Evolutionary conservation across 1,140 invertebrate genomes (phyloP).

Genomic region (Campoletis sonorensis): DNA sequence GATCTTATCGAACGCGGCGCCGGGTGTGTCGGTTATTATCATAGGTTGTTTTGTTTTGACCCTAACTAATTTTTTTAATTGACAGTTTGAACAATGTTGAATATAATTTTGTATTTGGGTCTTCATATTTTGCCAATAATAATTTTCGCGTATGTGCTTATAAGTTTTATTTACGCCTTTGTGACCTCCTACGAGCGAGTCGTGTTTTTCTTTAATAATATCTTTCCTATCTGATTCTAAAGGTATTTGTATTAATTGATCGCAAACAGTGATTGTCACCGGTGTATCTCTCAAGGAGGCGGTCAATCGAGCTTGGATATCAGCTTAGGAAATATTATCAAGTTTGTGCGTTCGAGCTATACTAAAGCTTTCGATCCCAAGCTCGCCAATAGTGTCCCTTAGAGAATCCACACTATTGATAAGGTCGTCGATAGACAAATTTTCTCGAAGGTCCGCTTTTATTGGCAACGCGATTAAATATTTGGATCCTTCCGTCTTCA

Average conservation of each 20-base stretch:
- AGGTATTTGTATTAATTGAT: constrained; percentile 13
- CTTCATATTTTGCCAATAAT: constrained; percentile 50
- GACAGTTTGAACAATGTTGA: too few relatives aligned
- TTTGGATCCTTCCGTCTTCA: neutral
- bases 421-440: constrained; percentile 8
- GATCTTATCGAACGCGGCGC: too few relatives aligned
- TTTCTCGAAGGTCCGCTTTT: neutral
- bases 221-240: too few relatives aligned
- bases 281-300: neutral
- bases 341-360: constrained; percentile 22
- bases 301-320: neutral
- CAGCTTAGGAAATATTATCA: constrained; percentile 4
- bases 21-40: too few relatives aligned
- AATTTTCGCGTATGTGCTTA: constrained; percentile 40
- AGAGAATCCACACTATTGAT: neutral
- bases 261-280: constrained; percentile 18
- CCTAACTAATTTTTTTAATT: too few relatives aligned
- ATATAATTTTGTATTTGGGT: too few relatives aligned
- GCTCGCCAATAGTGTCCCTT: neutral
- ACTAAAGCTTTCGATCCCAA: constrained; percentile 13
- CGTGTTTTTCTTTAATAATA: constrained; percentile 43
- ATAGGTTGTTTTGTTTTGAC: too few relatives aligned
- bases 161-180: constrained; percentile 40
- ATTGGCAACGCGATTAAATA: neutral
- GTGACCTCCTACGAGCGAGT: too few relatives aligned